Base-by-base conservation (phyloP, 2,888 invertebrate species). In the Eucera pruinosa region DNA sequence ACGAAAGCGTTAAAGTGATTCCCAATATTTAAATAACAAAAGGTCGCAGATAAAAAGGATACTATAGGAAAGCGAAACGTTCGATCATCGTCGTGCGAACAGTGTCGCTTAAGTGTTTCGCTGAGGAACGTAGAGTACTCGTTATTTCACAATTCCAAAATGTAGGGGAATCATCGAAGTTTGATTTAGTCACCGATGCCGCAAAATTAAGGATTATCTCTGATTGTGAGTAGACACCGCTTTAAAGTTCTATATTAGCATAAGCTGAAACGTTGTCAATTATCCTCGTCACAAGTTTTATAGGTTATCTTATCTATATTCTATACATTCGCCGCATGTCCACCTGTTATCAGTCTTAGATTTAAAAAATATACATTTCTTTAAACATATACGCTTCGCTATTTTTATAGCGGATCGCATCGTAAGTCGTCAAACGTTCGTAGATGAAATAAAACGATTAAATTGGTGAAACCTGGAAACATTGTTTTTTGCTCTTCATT, bases 261-360 rank as follows among this genome's bases (percentile, higher is more conserved):
- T 9, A 25, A 11, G 6, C 9, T 41, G 23, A 13, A 47, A 30
- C 2, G 52, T 41, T 47, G 27, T 52, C 60, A 45, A 69, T 43
- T 60, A 18, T 23, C 11, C 41, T 47, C n/a, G 15, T 25, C 15
- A 23, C 30, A 41, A 57, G 5, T 60, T 71, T 81, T 81, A 45
- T 80, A 81, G 81, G 81, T 81, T 80, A 80, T 71, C 41, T 55
- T 62, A 7, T 39, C 5, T 41, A 47, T 20, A 36, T 27, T 57
- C 30, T 58, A 41, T 54, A 50, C 41, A 52, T 66, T 72, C 54
- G 67, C 55, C 68, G 65, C 74, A 72, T 57, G 23, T 82, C 72
- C 78, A 81, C 75, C 81, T 82, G 81, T 81, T 82, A 75, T 64
- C 70, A 48, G 23, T 54, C 41, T 45, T 18, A 45, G 23, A 30